Evolutionary conservation across 2,797 vertebrate species (phyloP), one percentile per base, ranked within the genome.

Genomic region (Gymnoscopelus braueri): DNA sequence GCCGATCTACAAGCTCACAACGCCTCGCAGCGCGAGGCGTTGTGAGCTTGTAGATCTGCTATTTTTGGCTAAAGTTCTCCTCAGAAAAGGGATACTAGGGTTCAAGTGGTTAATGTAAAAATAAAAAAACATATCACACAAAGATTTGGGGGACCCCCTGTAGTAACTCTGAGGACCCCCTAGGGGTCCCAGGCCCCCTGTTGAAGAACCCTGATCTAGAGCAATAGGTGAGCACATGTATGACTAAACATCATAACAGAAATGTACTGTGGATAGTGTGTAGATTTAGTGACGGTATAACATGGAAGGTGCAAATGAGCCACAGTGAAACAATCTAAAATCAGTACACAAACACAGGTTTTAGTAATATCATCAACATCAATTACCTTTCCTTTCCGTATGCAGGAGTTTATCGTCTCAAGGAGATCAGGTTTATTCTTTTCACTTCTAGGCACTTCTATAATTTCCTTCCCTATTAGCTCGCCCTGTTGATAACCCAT

Each of bases 401-500:
- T 94, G 92, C 95, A 98, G 85, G 96, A 96, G 90, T 97, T 97
- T 92, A 98, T 96, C 74, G 95, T 96, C 87, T 98, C 95, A 81
- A 98, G 94, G 90, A 98, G 95, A 92, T 98, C 98, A 72, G 95
- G 94, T 93, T 98, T 98, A 92, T 95, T 95, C 94, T 97, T 98
- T 84, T 99, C 97, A 91, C 96, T 97, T 93, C 95, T 93, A 95
- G 97, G 95, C 95, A 97, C 95, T 96, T 98, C 96, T 87, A 94
- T 95, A 87, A 97, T 93, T 88, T 98, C 96, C 89, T 98, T 98
- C 86, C 97, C 96, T 92, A 98, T 92, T 69, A 99, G 89, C 90
- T 99, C 98, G 54, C 95, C 96, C 84, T 94, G 94, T 88, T 97
- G 96, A 88, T 97, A 99, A 88, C 97, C 98, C 97, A 99, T 96